phyloP scores from a whole-genome alignment of 2,888 invertebrate species.

The Leptinotarsa tumamoca region DNA sequence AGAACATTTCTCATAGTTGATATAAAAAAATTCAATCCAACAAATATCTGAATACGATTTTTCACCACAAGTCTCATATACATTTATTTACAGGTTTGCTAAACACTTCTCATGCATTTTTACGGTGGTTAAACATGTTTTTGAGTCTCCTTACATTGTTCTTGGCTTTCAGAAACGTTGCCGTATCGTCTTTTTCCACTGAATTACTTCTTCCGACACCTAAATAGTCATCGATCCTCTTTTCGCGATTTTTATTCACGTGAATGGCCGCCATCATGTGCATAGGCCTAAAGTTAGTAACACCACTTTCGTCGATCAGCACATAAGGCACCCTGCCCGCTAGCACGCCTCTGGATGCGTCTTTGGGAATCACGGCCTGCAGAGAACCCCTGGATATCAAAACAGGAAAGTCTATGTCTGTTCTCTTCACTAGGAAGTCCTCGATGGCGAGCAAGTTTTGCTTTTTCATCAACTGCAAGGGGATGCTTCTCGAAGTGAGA shows the following conservation, averaged over 20 bases:
- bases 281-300: conserved; percentile 80
- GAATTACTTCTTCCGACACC: conserved; percentile 54
- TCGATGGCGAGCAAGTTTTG: conserved; percentile 83
- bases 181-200: conserved; percentile 48
- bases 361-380: conserved; percentile 82
- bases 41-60: conserved; percentile 15
- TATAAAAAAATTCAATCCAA: background rate
- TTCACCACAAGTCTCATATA: conserved; percentile 27
- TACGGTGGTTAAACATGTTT: conserved; percentile 55
- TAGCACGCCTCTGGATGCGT: conserved; percentile 79
- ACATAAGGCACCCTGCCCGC: conserved; percentile 82
- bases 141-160: conserved; percentile 59
- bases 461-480: conserved; percentile 74
- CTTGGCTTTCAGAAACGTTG: conserved; percentile 54
- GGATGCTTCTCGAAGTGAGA: conserved; percentile 79
- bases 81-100: conserved; percentile 38
- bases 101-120: conserved; percentile 53
- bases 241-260: conserved; percentile 57
- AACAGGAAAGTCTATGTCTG: conserved; percentile 72
- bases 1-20: background rate
- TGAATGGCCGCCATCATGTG: conserved; percentile 78
- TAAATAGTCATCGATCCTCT: conserved; percentile 58
- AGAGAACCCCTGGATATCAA: conserved; percentile 80
- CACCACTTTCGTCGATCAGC: conserved; percentile 81
- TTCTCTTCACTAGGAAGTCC: conserved; percentile 76